Base-by-base conservation (phyloP, 2,797 vertebrate genomes). In the Triplophysa yarkandensis region DNA sequence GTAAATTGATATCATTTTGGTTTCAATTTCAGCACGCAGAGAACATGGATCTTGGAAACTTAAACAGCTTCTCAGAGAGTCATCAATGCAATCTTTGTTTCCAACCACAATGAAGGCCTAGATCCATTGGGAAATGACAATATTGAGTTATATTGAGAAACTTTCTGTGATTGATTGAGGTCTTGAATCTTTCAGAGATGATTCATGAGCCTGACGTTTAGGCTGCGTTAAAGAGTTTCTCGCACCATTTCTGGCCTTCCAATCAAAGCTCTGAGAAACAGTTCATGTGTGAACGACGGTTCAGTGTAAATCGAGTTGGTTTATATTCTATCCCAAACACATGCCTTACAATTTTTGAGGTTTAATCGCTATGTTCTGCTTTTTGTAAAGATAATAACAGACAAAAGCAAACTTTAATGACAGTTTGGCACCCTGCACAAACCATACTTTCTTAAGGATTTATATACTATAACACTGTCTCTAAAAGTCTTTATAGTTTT, bases 181-280 rank as follows among this genome's bases (percentile, higher is more conserved):
- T 52, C 41, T 66, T 63, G 58, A 71, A 71, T 66, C 52, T 82
- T 32, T 44, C 60, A 28, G n/a, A 1, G 21, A 70, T 77, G 84
- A 88, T 89, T 89, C 84, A 87, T 86, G 32, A 72, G 58, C 74
- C 83, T 75, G 21, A 68, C 72, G 79, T 17, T 74, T 86, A 87
- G 85, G 82, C 83, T 71, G 48, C 67, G 41, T 41, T 77, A 8
- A 6, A 9, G 25, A 48, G 61, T 86, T 86, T 85, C 81, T 87
- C 85, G 85, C 85, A 80, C 66, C 76, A 63, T 68, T 82, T 86
- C 80, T 78, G 74, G 84, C 81, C 84, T 86, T n/a, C 13, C 74
- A 82, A 73, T 80, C 48, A 73, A 80, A 68, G 77, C 77, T 79
- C 72, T 54, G 68, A 65, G 46, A 36, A 82, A 77, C 79, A 54